Conservation (phyloP, 2,113 vertebrate genomes). For the Apteryx mantelli region DNA sequence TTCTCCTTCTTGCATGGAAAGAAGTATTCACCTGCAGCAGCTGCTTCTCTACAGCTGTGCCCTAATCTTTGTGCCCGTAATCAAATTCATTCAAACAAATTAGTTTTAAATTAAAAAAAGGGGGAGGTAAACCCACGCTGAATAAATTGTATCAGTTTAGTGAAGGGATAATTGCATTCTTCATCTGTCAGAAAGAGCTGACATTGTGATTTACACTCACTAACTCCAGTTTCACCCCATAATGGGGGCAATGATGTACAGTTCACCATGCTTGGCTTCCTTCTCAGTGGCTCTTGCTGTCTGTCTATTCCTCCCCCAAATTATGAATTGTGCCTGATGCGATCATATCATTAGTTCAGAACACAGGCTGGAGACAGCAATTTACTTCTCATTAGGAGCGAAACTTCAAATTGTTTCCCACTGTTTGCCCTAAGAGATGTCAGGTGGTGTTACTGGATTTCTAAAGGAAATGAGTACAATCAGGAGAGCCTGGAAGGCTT, state of each 20-base stretch:
- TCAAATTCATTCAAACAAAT: not conserved
- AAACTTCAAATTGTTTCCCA: not conserved
- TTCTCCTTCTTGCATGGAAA: accelerated
- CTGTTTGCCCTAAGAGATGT: not conserved
- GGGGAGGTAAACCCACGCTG: not conserved
- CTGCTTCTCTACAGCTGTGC: not conserved
- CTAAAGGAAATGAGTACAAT: not conserved
- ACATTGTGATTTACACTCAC: not conserved
- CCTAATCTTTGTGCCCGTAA: not conserved
- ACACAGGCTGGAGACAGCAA: not conserved
- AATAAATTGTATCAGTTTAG: not conserved
- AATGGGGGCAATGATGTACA: not conserved
- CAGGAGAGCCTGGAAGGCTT: not conserved
- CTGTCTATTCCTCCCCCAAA: not conserved
- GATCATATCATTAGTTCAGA: not conserved
- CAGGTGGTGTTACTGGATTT: not conserved
- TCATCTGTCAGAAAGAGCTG: not conserved
- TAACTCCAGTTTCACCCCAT: not conserved
- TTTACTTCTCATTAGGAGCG: slow-evolving; percentile 17
- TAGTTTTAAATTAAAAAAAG: not conserved
- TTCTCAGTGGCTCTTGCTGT: not conserved
- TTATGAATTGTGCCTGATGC: not conserved
- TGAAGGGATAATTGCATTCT: not conserved
- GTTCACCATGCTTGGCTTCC: not conserved
- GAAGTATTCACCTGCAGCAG: not conserved